Base-by-base conservation (phyloP, 2,797 vertebrate species). In the Pseudocheirus occidentalis region DNA sequence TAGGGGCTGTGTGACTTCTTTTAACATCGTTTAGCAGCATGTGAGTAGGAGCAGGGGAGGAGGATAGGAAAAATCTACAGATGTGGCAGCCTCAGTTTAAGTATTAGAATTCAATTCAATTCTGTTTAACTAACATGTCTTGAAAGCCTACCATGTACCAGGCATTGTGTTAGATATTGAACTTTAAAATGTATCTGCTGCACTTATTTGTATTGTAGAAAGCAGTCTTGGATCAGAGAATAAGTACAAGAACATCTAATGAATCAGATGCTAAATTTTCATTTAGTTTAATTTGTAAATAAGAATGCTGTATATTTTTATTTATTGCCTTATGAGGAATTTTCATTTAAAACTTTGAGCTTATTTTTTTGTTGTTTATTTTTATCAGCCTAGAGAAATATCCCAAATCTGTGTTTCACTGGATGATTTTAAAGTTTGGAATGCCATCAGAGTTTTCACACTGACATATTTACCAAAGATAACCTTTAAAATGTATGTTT, bases 401-500 rank as follows among this genome's bases (percentile, higher is more conserved):
- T 93, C 92, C 97, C 94, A 94, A 97, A 95, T 97, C 59, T 97
- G 11, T 94, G 98, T 97, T 98, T 95, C 57, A 29, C 94, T 92
- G 90, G 1, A 96, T 91, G 50, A 34, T 94, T 94, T 97, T 97
- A 52, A 95, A 97, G 62, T 91, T 94, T 95, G 92, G 91, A 96
- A 95, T 97, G 28, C n/a, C 66, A 94, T 96, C 97, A 93, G 90
- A 95, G 95, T 91, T 57, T 92, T 94, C 97, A 97, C 98, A 97
- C 94, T 98, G 98, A 98, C 95, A 31, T 90, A 98, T 98, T 92
- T 96, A 94, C 94, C 97, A 95, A 96, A 94, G 96, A 93, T 97
- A 97, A 94, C 98, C 55, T 92, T 96, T 98, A 98, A 98, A 96
- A 97, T 98, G 98, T 97, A 95, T 97, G 96, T 96, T 97, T 29